Percentiles rank a stretch among this genome's conserved stretches.
Conservation (phyloP, 2,113 vertebrate genomes). For the Tetrax tetrax region DNA sequence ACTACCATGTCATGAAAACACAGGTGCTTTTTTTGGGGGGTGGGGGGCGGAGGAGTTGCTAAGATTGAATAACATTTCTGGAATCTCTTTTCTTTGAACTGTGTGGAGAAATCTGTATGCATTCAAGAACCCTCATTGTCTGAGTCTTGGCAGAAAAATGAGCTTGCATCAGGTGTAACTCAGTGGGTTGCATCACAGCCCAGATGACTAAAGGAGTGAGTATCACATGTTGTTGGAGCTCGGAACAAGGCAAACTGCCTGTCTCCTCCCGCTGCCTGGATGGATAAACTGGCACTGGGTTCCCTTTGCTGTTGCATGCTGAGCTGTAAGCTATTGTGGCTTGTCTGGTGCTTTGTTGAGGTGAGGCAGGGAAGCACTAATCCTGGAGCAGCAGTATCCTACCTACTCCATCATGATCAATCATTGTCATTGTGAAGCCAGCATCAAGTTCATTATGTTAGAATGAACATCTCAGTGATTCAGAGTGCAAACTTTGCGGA, state of each 20-base stretch:
- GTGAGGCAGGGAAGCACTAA: not conserved
- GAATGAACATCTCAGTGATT: not conserved
- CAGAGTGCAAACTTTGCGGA: not conserved
- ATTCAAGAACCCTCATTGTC: not conserved
- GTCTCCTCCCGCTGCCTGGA: not conserved
- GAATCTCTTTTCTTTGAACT: not conserved
- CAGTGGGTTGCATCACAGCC: not conserved
- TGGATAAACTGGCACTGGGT: not conserved
- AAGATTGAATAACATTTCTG: not conserved
- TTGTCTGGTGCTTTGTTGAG: not conserved
- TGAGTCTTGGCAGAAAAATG: not conserved
- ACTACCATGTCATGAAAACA: not conserved
- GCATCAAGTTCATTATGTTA: not conserved
- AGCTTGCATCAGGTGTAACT: not conserved
- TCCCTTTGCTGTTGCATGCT: not conserved
- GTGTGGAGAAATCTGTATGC: not conserved
- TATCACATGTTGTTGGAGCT: not conserved
- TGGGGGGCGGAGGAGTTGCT: not conserved
- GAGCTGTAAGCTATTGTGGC: not conserved
- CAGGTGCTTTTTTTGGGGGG: rapidly evolving
- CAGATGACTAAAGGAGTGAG: not conserved
- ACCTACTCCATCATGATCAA: not conserved
- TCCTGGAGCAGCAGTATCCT: not conserved
- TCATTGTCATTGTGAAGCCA: too few relatives aligned
- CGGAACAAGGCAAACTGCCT: rapidly evolving